Evolutionary conservation across 2,797 vertebrate species (phyloP), one percentile per base, ranked within the genome.

Genomic region (Pseudopleuronectes americanus): DNA sequence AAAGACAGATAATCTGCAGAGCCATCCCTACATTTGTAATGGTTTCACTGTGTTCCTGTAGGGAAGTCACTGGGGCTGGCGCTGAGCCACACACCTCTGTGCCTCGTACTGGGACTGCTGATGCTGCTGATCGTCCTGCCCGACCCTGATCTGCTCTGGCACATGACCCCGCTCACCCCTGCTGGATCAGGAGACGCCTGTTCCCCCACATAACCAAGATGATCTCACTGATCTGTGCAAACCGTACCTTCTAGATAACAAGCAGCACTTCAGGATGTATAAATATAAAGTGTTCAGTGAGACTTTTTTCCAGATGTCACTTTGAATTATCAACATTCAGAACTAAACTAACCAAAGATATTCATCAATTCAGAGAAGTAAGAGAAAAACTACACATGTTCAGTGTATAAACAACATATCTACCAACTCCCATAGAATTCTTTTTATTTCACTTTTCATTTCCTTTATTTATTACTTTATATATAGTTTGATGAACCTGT

Each of bases 31-130:
- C 45, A 64, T 68, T 80, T 61, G 19, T 53, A 24, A 41, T 73
- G 38, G 52, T 79, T 69, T 84, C 41, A 8, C 57, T 84, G 67
- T 90, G 59, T 77, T 75, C 58, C 68, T 74, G 52, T 55, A 95
- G 94, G 88, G 57, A 89, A 66, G 76, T 95, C 94, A 57, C 70
- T 64, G 49, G 94, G 89, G 65, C 48, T 85, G 77, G 60, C 65
- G 0, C 67, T 88, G 66, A 68, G 70, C 63, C 82, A 90, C 67
- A 89, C 88, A 84, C 85, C 75, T 41, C 53, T 87, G 68, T 90
- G 89, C 77, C 70, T 88, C 65, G 74, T 85, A 52, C 67, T 89
- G 81, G 89, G 83, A 79, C 72, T 94, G 85, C 87, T 94, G 92
- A 89, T 92, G 73, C 75, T 91, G 86, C 78, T 92, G 81, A 76